These are phyloP conservation scores for Petrolisthes manimaculis DNA, from an alignment of 2,888 invertebrate species.

Conservation along the genomic window DNA sequence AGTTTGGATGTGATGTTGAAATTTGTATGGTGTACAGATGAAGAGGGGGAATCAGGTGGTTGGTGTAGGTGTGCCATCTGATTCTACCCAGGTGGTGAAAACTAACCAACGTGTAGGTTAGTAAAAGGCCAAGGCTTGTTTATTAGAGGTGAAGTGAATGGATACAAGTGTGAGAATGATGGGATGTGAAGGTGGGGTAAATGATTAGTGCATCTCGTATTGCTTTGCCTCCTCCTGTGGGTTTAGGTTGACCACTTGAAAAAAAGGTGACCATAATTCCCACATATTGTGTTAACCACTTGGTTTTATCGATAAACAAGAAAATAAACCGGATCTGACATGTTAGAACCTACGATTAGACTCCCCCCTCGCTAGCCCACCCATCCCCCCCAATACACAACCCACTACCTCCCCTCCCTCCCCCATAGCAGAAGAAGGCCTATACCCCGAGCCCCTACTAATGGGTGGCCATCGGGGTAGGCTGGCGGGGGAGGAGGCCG, in stretches of 20 bases:
- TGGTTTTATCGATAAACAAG: too few relatives aligned
- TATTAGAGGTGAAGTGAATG: not conserved
- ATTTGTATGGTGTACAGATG: conserved; percentile 21
- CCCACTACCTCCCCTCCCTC: not conserved
- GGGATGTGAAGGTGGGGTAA: not conserved
- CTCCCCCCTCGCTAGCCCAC: not conserved
- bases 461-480: conserved; percentile 32
- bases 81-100: conserved; percentile 1
- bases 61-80: conserved; percentile 30
- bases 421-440: not conserved
- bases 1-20: conserved; percentile 18
- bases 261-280: not conserved
- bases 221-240: conserved; percentile 8
- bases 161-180: not conserved
- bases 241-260: not conserved
- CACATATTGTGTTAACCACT: too few relatives aligned
- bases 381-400: not conserved
- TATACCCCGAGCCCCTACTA: conserved; percentile 3
- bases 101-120: too few relatives aligned
- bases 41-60: conserved; percentile 39
- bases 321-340: not conserved
- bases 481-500: conserved; percentile 25
- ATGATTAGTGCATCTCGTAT: not conserved
- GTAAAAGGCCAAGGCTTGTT: too few relatives aligned
- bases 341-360: not conserved